Conservation (phyloP, 2,113 vertebrate species). For the Brienomyrus brachyistius region DNA sequence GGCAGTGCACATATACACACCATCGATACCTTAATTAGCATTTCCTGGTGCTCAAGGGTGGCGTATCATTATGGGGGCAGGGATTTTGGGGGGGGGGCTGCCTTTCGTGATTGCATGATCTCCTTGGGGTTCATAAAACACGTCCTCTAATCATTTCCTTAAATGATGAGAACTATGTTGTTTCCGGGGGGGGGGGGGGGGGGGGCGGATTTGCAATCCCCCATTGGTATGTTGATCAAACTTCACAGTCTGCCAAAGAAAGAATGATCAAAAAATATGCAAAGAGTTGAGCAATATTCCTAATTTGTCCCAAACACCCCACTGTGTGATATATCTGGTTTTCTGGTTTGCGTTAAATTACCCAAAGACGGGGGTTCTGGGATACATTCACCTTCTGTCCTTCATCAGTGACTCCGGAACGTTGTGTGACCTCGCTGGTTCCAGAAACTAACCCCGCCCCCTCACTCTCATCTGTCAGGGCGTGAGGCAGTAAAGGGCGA, state of each 20-base stretch:
- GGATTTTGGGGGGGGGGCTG: constrained; percentile 21
- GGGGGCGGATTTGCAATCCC: background rate
- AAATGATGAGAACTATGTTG: constrained; percentile 49
- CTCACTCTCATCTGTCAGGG: background rate
- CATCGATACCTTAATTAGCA: constrained; percentile 57
- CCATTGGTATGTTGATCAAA: background rate
- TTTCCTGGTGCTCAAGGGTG: constrained; percentile 36
- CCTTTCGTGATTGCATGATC: constrained; percentile 42
- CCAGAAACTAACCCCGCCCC: background rate
- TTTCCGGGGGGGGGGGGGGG: background rate
- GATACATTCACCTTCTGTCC: background rate
- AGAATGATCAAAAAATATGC: background rate
- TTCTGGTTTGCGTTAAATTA: background rate
- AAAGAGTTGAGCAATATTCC: background rate
- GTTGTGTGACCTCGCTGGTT: background rate
- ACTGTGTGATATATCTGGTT: background rate
- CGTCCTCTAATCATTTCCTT: constrained; percentile 44
- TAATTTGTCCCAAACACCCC: background rate
- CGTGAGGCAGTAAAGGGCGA: background rate
- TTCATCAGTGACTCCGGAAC: background rate
- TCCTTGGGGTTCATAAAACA: constrained; percentile 44
- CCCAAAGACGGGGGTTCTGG: background rate
- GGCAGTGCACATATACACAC: constrained; percentile 49
- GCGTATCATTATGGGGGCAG: background rate
- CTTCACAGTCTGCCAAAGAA: background rate